These are phyloP conservation scores for Diplolepis rosae DNA, from an alignment of 2,888 invertebrate species.

Conservation along the genomic window DNA sequence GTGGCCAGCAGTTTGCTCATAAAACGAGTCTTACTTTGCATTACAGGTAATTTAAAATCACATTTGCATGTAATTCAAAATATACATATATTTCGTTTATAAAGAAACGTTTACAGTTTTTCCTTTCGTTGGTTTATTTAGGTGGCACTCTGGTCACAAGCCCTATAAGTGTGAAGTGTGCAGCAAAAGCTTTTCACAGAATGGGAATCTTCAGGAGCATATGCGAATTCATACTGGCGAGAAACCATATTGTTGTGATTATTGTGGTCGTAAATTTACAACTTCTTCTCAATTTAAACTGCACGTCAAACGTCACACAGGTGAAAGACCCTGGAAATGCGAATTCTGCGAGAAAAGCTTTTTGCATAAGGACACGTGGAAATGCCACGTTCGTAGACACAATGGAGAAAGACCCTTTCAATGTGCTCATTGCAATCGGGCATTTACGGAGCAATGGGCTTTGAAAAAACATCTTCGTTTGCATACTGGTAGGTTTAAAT, in stretches of 20 bases:
- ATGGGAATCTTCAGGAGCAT: slow-evolving; percentile 86
- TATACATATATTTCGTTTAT: too few species aligned
- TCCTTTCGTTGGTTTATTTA: slow-evolving; percentile 48
- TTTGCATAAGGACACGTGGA: slow-evolving; percentile 79
- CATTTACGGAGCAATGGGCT: slow-evolving; percentile 81
- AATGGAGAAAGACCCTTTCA: slow-evolving; percentile 79
- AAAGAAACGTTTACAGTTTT: too few species aligned
- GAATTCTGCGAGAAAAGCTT: slow-evolving; percentile 78
- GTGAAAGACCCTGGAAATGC: slow-evolving; percentile 78
- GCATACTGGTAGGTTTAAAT: slow-evolving; percentile 75
- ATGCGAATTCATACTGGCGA: slow-evolving; percentile 86
- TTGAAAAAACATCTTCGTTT: slow-evolving; percentile 79
- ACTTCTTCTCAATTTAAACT: slow-evolving; percentile 84
- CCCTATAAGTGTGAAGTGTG: slow-evolving; percentile 82
- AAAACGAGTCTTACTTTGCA: slow-evolving; percentile 86
- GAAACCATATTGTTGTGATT: slow-evolving; percentile 83
- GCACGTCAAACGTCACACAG: slow-evolving; percentile 79
- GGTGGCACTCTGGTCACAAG: slow-evolving; percentile 82
- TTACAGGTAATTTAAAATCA: slow-evolving; percentile 74
- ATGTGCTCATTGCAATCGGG: slow-evolving; percentile 77
- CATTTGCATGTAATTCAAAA: too few species aligned
- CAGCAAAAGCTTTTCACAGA: slow-evolving; percentile 84
- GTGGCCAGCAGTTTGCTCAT: slow-evolving; percentile 84
- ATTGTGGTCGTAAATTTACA: slow-evolving; percentile 82
- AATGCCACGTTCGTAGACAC: slow-evolving; percentile 81